Percentiles rank a stretch among this genome's conserved stretches.
Conservation (phyloP, 1,140 invertebrate species). For the Trichomalopsis sarcophagae region DNA sequence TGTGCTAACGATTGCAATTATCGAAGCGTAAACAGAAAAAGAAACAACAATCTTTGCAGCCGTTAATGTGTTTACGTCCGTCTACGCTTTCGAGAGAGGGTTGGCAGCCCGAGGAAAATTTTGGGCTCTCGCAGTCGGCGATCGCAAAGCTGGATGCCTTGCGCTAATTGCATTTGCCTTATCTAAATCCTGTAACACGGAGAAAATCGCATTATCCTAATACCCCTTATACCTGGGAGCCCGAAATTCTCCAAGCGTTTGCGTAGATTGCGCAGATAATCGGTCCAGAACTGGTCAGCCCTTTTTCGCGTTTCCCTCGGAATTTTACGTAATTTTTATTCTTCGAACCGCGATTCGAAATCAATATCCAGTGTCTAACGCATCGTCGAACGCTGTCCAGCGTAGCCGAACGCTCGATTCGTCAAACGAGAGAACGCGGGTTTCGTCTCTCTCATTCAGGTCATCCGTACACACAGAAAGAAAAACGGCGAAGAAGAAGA, state of each 20-base stretch:
- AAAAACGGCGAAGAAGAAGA: background rate
- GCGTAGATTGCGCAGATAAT: constrained; percentile 29
- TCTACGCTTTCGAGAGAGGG: background rate
- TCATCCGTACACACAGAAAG: background rate
- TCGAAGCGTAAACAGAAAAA: background rate
- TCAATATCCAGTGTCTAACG: background rate
- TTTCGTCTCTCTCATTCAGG: background rate
- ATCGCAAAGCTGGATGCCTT: constrained; percentile 23
- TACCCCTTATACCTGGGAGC: constrained; percentile 31
- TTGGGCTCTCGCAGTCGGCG: background rate
- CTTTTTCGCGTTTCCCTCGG: background rate
- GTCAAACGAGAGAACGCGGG: constrained; percentile 23
- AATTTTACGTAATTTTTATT: background rate
- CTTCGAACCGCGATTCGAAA: no score
- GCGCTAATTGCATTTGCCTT: constrained; percentile 46
- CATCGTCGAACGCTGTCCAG: constrained; percentile 20
- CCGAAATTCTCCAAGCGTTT: constrained; percentile 2
- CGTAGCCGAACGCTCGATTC: constrained; percentile 25
- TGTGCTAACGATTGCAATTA: background rate
- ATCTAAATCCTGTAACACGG: constrained; percentile 41
- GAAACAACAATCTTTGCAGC: background rate
- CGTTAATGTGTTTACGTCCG: constrained; percentile 18
- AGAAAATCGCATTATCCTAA: constrained; percentile 50
- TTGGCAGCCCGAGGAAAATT: background rate
- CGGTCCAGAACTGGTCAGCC: background rate